These are phyloP conservation scores for Dolomedes plantarius DNA, from an alignment of 2,888 invertebrate species.

Conservation along the genomic window DNA sequence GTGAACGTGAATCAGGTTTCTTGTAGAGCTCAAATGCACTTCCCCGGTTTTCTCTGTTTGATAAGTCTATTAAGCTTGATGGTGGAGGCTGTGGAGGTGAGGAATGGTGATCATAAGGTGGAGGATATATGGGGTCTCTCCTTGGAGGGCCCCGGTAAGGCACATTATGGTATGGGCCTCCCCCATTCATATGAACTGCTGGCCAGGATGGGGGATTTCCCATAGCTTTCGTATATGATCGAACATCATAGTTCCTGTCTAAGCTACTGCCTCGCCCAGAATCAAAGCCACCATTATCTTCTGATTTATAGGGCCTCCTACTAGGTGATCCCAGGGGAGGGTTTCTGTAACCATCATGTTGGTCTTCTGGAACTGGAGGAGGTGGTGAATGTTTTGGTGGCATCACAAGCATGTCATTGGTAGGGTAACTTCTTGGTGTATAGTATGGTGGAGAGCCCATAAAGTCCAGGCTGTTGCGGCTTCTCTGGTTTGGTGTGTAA, in stretches of 20 bases:
- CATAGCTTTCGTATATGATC: constrained; percentile 48
- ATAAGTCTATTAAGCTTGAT: constrained; percentile 81
- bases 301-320: constrained; percentile 30
- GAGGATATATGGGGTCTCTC: constrained; percentile 78
- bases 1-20: constrained; percentile 82
- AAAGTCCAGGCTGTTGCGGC: constrained; percentile 69
- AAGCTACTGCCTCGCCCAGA: constrained; percentile 79
- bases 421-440: constrained; percentile 62
- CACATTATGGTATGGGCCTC: constrained; percentile 73
- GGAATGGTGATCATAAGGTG: constrained; percentile 70
- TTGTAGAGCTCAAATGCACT: constrained; percentile 96
- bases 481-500: constrained; percentile 60
- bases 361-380: constrained; percentile 57
- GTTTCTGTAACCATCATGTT: constrained; percentile 40
- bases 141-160: constrained; percentile 64
- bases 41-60: constrained; percentile 92
- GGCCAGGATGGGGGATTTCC: constrained; percentile 52
- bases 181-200: constrained; percentile 52
- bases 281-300: constrained; percentile 76
- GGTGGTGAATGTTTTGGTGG: constrained; percentile 72
- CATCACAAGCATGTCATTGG: constrained; percentile 65
- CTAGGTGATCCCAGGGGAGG: constrained; percentile 55
- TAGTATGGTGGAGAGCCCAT: constrained; percentile 70
- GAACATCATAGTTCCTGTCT: constrained; percentile 78
- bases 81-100: constrained; percentile 76